Evolutionary conservation across 2,797 vertebrate species (phyloP), one percentile per base, ranked within the genome.

Genomic region (Platyrinchus mystaceus): DNA sequence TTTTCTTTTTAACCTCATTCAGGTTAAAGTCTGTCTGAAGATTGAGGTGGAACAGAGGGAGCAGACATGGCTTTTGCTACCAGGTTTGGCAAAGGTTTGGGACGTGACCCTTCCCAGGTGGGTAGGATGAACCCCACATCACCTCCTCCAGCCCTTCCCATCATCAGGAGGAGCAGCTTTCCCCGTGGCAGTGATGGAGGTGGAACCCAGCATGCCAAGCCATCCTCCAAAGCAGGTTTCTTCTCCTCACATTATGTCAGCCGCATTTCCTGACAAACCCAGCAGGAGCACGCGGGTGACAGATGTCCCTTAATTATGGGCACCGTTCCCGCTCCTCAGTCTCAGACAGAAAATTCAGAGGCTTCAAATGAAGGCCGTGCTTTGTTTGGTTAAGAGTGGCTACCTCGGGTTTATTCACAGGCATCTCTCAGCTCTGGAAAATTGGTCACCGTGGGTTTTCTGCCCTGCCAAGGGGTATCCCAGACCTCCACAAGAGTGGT

Each of bases 231-330:
- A 89, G 92, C 95, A 96, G 93, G 69, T 93, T 93, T 92, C 88
- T 79, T 36, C 70, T 39, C 63, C 41, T 92, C 44, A 14, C 93
- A 77, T 95, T 49, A 67, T 92, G 78, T 95, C 94, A 96, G 94
- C 77, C 26, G 52, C 92, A 50, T 87, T 95, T 95, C 95, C 96
- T 96, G 94, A 87, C 94, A n/a, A 50, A 41, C 86, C 44, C 95
- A 96, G 96, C 95, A 11, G 96, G 96, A 93, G 4, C 44, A 6
- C 12, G 2, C 8, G 52, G 86, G 93, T 92, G 96, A 93, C 95
- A 96, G 95, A 96, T 97, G 95, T 95, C 96, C 95, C 92, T 34
- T 85, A 43, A 95, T 93, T 53, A 74, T 36, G 32, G 1, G 90
- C 93, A 94, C 70, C 4, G 0, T 10, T 90, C 66, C 90, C 1